Conservation (phyloP, 1,140 invertebrate species). For the Drosophila virilis region DNA sequence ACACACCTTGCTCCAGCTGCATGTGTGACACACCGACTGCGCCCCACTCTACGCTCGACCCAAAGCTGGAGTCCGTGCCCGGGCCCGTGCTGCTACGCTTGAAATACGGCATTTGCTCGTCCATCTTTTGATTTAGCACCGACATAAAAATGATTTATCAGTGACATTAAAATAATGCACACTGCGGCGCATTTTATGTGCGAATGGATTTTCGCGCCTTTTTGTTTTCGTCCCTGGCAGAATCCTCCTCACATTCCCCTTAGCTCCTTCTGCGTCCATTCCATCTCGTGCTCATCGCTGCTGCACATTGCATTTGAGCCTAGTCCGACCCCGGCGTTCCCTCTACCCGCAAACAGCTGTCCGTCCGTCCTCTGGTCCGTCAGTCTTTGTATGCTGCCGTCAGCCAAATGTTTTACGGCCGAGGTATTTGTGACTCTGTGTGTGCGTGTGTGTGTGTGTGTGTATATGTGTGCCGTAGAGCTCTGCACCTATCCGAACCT, state of each 20-base stretch:
- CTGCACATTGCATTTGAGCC: slow-evolving; percentile 48
- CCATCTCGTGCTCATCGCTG: slow-evolving; percentile 9
- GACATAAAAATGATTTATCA: slow-evolving; percentile 85
- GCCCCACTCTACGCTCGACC: not conserved
- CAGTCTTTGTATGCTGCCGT: slow-evolving; percentile 77
- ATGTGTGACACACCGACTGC: slow-evolving; percentile 24
- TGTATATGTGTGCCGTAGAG: slow-evolving; percentile 9
- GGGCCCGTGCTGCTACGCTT: slow-evolving; percentile 37
- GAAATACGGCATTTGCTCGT: slow-evolving; percentile 83
- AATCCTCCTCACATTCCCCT: slow-evolving; percentile 2
- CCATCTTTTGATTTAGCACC: slow-evolving; percentile 84
- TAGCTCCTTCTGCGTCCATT: not conserved
- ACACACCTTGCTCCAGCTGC: slow-evolving; percentile 20
- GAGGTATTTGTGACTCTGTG: slow-evolving; percentile 62
- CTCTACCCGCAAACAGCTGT: slow-evolving; percentile 58
- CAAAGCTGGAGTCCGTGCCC: not conserved
- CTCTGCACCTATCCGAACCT: slow-evolving; percentile 70
- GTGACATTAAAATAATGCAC: slow-evolving; percentile 85
- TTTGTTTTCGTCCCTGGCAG: slow-evolving; percentile 59
- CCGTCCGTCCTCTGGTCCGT: slow-evolving; percentile 41
- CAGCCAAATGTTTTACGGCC: slow-evolving; percentile 79
- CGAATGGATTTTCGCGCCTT: slow-evolving; percentile 84
- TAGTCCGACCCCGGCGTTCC: slow-evolving; percentile 31
- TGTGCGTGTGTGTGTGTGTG: slow-evolving; percentile 25
- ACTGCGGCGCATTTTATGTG: slow-evolving; percentile 84